These are phyloP conservation scores for Mormyrops attenuatus DNA, from an alignment of 2,797 vertebrate genomes.

Conservation along the genomic window DNA sequence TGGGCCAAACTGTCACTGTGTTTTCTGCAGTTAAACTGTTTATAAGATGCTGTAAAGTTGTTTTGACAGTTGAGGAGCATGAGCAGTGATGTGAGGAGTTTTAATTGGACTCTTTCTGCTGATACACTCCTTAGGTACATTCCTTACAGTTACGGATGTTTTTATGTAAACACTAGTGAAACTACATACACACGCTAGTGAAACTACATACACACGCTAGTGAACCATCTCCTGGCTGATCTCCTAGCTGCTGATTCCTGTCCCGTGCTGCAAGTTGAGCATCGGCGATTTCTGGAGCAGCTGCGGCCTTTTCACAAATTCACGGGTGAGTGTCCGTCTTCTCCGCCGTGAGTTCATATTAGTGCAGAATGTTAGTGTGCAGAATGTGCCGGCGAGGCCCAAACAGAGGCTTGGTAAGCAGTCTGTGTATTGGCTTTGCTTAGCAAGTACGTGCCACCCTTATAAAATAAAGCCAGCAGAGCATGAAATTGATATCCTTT, in stretches of 20 bases:
- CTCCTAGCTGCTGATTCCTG: constrained; percentile 64
- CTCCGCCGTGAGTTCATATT: background rate
- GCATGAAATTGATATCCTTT: background rate
- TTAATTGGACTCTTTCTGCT: background rate
- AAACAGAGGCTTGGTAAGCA: background rate
- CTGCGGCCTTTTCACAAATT: constrained; percentile 59
- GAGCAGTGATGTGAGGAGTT: background rate
- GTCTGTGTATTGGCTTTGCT: background rate
- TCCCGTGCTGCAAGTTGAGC: constrained; percentile 66
- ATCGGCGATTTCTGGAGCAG: constrained; percentile 56
- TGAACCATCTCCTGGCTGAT: background rate
- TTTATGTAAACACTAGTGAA: background rate
- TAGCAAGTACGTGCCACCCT: background rate
- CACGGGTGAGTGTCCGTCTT: constrained; percentile 64
- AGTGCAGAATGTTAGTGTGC: background rate
- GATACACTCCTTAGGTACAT: background rate
- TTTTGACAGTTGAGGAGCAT: background rate
- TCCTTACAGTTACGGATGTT: background rate
- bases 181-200: background rate
- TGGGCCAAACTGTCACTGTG: background rate
- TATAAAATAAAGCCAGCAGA: background rate
- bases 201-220: background rate
- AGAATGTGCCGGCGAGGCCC: background rate
- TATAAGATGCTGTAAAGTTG: constrained; percentile 12
- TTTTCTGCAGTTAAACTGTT: background rate